Evolutionary conservation across 35 echinoderm and acorn worm species (phyloP).

Genomic region (Lytechinus pictus): DNA sequence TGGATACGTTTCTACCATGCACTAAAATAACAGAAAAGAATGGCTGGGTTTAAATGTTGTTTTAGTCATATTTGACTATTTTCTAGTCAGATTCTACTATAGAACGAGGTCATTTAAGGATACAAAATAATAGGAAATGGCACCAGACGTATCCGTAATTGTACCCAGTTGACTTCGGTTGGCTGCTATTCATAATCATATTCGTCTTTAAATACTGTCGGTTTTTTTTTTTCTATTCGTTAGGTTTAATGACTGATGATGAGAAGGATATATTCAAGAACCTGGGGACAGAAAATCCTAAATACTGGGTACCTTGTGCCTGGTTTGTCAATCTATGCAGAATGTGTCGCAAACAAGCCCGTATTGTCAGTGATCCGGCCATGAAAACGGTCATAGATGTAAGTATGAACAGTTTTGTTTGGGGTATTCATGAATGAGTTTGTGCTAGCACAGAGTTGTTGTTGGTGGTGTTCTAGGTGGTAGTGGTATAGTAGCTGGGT

Average conservation of each 20-base stretch:
- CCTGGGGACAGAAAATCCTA: constrained; percentile 81
- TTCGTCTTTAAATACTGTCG: neutral
- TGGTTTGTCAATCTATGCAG: constrained; percentile 92
- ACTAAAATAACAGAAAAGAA: no score
- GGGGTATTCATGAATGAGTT: neutral
- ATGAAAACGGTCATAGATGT: constrained; percentile 98
- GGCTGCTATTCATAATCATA: neutral
- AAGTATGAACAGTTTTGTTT: constrained; percentile 47
- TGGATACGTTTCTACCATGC: no score
- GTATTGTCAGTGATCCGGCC: constrained; percentile 89
- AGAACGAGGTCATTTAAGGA: no score
- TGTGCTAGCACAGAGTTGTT: neutral
- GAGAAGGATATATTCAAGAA: constrained; percentile 88
- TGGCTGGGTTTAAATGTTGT: no score
- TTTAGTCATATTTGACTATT: no score
- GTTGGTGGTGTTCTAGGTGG: neutral
- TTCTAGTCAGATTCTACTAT: no score
- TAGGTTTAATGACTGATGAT: constrained; percentile 93
- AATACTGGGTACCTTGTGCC: constrained; percentile 95
- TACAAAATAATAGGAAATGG: no score
- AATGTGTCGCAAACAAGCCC: constrained; percentile 71
- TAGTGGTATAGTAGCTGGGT: neutral
- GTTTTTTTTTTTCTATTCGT: neutral
- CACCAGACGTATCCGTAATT: no score
- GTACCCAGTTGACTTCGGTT: neutral